Evolutionary conservation across 2,888 invertebrate species (phyloP), one percentile per base, ranked within the genome.

Genomic region (Limnephilus lunatus): DNA sequence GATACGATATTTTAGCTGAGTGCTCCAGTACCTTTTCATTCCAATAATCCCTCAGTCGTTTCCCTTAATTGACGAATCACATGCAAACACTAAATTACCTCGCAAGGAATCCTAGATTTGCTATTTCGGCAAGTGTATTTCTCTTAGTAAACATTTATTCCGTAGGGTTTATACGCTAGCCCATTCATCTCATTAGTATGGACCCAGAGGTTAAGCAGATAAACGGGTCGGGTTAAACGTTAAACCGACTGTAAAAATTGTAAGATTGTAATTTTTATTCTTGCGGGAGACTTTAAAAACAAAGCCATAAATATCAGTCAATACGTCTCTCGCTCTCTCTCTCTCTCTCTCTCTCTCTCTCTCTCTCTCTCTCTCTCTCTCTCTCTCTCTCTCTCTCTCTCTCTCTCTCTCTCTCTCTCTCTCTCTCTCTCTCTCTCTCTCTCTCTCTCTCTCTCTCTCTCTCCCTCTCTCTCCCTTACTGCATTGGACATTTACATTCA

Each of bases 71-170:
- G 88, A 88, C 31, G 53, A 88, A 53, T 68, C 88, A 88, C 88
- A 68, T 88, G 88, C 88, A 80, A 53, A 53, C 88, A 88, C 53
- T 88, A 68, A 68, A 88, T 88, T 53, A 53, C 44, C 31, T 31
- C 31, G 2, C 88, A 32, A 31, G 30, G 68, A 68, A 88, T 88
- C 68, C 31, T 68, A 68, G 25, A 12, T 39, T 44, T 86, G 86
- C 25, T 35, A 86, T 48, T 86, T 86, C 44, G 44, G 39, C 86
- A 86, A 35, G 83, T 35, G 32, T 35, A 83, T 83, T 83, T 35
- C 83, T 39, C 35, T 83, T 39, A 32, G 83, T 83, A 83, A 83
- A 83, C 83, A 83, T 83, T 83, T 35, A 83, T 32, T 83, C 32
- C 35, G 19, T 83, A 31, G 4, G 35, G 35, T 83, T 19, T 83